These are phyloP conservation scores for Patiria pectinifera DNA, from an alignment of 53 echinoderm and acorn worm species.

Conservation along the genomic window DNA sequence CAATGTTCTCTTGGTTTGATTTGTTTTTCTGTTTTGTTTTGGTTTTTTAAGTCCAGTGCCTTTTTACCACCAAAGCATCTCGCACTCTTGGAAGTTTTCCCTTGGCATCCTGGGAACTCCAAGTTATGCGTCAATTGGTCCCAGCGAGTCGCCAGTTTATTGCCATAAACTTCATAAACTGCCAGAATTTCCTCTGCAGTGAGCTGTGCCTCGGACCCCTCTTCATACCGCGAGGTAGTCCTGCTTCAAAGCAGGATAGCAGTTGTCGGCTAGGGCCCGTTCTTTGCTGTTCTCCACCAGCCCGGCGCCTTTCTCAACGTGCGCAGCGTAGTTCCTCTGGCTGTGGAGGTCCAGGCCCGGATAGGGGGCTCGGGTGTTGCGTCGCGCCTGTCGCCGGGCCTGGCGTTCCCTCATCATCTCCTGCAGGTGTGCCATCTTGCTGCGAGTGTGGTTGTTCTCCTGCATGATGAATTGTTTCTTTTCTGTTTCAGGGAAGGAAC, in stretches of 20 bases:
- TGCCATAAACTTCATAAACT: slow-evolving; percentile 59
- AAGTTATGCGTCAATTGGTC: slow-evolving; percentile 64
- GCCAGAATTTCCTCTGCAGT: background rate
- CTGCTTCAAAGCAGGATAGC: slow-evolving; percentile 69
- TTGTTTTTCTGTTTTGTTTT: background rate
- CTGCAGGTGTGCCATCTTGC: slow-evolving; percentile 78
- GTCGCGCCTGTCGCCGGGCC: slow-evolving; percentile 67
- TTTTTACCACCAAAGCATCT: slow-evolving; percentile 3
- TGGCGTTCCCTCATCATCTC: slow-evolving; percentile 70
- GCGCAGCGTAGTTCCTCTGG: slow-evolving; percentile 20
- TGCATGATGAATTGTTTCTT: slow-evolving; percentile 64
- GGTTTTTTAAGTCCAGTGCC: slow-evolving; percentile 6
- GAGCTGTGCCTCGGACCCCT: background rate
- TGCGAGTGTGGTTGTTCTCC: slow-evolving; percentile 76
- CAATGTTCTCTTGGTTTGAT: background rate
- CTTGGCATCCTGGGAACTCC: slow-evolving; percentile 44
- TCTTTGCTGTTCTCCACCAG: slow-evolving; percentile 44
- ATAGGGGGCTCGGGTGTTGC: slow-evolving; percentile 67
- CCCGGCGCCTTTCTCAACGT: slow-evolving; percentile 21
- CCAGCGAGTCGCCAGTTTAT: slow-evolving; percentile 62
- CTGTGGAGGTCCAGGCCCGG: slow-evolving; percentile 9
- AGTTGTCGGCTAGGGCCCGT: slow-evolving; percentile 62
- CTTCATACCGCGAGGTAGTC: slow-evolving; percentile 69
- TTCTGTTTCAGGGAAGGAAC: slow-evolving; percentile 36
- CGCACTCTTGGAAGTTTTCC: slow-evolving; percentile 40